Evolutionary conservation across 2,888 invertebrate genomes (phyloP), one percentile per base, ranked within the genome.

Genomic region (Meteorus cinctellus): DNA sequence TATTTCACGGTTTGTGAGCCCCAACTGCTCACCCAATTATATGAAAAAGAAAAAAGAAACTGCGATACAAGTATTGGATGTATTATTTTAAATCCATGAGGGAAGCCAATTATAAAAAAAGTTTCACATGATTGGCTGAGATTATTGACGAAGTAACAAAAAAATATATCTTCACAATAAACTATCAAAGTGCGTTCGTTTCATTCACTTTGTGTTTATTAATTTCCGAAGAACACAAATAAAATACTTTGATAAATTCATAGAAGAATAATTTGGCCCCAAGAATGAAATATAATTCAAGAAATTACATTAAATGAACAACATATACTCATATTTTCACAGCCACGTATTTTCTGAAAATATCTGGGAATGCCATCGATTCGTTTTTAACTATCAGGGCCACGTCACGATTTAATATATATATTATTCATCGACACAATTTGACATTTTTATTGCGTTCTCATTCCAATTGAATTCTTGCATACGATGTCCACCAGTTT

Each of bases 321-420:
- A 34, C 24, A 34, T 34, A 8, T 34, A 1, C 34, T 6, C 34
- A 34, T 34, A 34, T 34, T 34, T 34, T 24, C 6, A 29, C 14
- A 45, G 45, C 6, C 60, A 45, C 31, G 62, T 34, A 63, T 60
- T 48, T 62, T 55, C 34, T 66, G 24, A 59, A 81, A 81, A 78
- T 81, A 76, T 27, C 59, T 59, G 16, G 16, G 6, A 59, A 0
- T 16, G 31, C 27, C 29, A 4, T 62, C 16, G 24, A 12, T 29
- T 16, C 29, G 14, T 24, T 29, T 24, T 62, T 8, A 29, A 31
- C 12, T 62, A 14, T 27, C 29, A 12, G 12, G 1, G 41, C 41
- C 41, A 12, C 8, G 41, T 41, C 1, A 41, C 12, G 12, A 41
- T 41, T 12, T 41, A 1, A 41, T 41, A 41, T 10, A 12, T 12